These are phyloP conservation scores for Perodicticus potto DNA, from an alignment of 2,797 vertebrate genomes.

Conservation along the genomic window DNA sequence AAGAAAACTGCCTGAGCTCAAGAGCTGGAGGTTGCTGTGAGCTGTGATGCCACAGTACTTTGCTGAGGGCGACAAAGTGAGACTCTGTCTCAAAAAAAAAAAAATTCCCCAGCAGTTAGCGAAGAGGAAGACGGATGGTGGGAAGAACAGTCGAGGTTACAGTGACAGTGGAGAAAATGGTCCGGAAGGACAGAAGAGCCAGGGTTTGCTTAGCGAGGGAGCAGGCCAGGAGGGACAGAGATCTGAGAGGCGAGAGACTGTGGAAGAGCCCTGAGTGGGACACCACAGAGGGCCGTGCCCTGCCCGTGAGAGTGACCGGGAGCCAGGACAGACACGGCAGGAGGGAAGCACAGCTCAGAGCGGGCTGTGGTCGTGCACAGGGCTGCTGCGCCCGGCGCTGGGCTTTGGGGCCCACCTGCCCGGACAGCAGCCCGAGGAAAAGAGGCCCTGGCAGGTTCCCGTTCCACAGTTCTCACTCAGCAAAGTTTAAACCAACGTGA, in stretches of 20 bases:
- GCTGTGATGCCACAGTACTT: no score
- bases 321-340: not conserved
- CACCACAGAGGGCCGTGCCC: fast-evolving
- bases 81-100: no score
- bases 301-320: not conserved
- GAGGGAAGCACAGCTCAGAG: not conserved
- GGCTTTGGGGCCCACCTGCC: not conserved
- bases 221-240: fast-evolving
- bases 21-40: no score
- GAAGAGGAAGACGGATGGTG: not conserved
- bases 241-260: not conserved
- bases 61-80: no score
- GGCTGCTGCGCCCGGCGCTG: not conserved
- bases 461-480: not conserved
- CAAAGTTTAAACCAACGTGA: not conserved
- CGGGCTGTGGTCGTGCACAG: no score
- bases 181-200: not conserved
- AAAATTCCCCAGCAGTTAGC: not conserved
- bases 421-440: fast-evolving
- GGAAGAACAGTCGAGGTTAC: not conserved
- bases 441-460: fast-evolving
- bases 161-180: not conserved
- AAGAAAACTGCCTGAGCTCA: no score
- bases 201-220: not conserved
- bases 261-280: not conserved